Conservation (phyloP, 2,888 invertebrate genomes). For the Bimastos eiseni region DNA sequence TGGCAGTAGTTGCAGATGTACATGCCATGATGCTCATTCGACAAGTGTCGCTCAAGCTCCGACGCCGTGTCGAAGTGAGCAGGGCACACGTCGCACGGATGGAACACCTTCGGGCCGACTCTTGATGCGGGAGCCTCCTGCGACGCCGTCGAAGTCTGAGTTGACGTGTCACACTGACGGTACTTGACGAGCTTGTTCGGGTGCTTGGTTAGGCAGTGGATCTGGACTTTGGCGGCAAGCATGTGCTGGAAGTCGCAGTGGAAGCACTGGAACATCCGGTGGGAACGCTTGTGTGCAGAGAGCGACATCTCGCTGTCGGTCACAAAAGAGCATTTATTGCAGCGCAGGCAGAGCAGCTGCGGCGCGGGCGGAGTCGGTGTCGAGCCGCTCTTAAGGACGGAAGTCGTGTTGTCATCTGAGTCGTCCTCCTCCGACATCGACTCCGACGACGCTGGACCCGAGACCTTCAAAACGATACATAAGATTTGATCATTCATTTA, state of each 20-base stretch:
- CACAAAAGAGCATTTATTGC: conserved; percentile 35
- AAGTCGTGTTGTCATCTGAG: background rate
- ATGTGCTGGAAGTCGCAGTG: conserved; percentile 38
- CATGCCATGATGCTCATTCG: conserved; percentile 20
- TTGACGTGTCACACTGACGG: conserved; percentile 32
- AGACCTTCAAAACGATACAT: background rate
- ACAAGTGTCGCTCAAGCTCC: conserved; percentile 10
- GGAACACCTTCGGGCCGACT: background rate
- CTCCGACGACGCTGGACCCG: background rate
- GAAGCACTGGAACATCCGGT: conserved; percentile 36
- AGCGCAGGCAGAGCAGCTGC: conserved; percentile 7
- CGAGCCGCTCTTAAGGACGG: background rate
- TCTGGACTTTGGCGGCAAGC: conserved; percentile 36
- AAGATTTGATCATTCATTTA: too few species aligned
- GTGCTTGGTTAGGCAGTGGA: conserved; percentile 33
- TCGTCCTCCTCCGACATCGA: background rate
- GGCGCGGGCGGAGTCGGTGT: background rate
- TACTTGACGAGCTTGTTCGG: conserved; percentile 31
- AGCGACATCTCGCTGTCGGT: conserved; percentile 34
- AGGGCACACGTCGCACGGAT: conserved; percentile 30
- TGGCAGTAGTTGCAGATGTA: conserved; percentile 34
- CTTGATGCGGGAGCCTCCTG: background rate
- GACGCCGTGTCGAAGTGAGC: conserved; percentile 28
- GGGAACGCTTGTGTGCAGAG: conserved; percentile 33
- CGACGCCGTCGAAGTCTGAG: background rate